phyloP scores from a whole-genome alignment of 1,140 invertebrate species.

The Anadara kagoshimensis region DNA sequence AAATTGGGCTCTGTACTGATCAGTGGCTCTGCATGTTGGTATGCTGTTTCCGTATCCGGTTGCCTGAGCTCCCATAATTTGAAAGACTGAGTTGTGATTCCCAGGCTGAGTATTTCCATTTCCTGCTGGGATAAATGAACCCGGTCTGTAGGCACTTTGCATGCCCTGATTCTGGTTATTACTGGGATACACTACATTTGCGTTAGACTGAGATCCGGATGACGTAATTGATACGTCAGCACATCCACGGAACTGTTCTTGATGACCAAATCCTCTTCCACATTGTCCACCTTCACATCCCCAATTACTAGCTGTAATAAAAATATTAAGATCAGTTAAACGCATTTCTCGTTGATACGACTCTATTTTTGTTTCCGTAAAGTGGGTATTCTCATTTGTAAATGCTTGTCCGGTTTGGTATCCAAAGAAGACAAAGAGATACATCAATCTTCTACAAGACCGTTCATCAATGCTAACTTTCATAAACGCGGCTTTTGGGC shows the following conservation, averaged over 20 bases:
- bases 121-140: no score
- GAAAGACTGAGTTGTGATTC: not conserved
- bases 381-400: no score
- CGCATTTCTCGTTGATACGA: not conserved
- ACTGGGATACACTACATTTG: no score
- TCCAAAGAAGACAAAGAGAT: no score
- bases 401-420: no score
- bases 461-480: no score
- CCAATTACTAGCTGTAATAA: conserved; percentile 19
- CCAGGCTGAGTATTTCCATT: no score
- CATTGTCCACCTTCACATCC: conserved; percentile 51
- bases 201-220: not conserved
- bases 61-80: not conserved
- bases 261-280: conserved; percentile 54
- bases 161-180: no score
- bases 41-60: not conserved
- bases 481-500: no score
- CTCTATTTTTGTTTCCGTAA: not conserved
- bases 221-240: conserved; percentile 55
- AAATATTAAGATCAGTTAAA: not conserved
- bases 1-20: conserved; percentile 6
- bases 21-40: conserved; percentile 11
- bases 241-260: conserved; percentile 64
- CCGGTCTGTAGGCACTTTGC: no score
- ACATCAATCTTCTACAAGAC: no score